Evolutionary conservation across 2,888 invertebrate species (phyloP).

Genomic region (Patella depressa): DNA sequence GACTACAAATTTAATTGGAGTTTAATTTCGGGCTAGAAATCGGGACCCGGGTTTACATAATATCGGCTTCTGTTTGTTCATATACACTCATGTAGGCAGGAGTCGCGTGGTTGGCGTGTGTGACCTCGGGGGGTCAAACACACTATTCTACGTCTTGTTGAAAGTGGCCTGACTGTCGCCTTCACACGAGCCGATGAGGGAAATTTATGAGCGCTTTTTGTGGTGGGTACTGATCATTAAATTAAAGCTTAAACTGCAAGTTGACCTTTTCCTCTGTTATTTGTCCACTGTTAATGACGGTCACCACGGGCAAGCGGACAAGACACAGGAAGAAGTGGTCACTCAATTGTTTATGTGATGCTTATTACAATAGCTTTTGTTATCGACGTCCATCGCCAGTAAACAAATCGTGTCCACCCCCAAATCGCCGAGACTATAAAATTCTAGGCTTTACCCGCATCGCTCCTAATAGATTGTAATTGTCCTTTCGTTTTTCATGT

Average conservation of each 20-base stretch:
- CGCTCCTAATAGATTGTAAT: background rate
- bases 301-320: background rate
- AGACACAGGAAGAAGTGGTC: too few relatives aligned
- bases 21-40: background rate
- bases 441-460: background rate
- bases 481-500: background rate
- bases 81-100: background rate
- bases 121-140: constrained; percentile 3
- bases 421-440: too few relatives aligned
- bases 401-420: too few relatives aligned
- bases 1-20: constrained; percentile 5
- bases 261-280: background rate
- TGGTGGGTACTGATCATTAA: constrained; percentile 5
- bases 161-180: background rate
- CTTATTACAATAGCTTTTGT: too few relatives aligned
- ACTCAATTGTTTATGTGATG: too few relatives aligned
- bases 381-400: too few relatives aligned
- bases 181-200: constrained; percentile 4
- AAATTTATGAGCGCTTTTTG: constrained; percentile 1
- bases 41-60: background rate
- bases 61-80: background rate
- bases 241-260: constrained; percentile 7
- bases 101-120: background rate
- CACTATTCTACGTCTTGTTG: background rate
- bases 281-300: constrained; percentile 3